Percentiles rank a stretch among this genome's conserved stretches.
phyloP scores from a whole-genome alignment of 2,888 invertebrate genomes.

The Xestia sexstrigata region DNA sequence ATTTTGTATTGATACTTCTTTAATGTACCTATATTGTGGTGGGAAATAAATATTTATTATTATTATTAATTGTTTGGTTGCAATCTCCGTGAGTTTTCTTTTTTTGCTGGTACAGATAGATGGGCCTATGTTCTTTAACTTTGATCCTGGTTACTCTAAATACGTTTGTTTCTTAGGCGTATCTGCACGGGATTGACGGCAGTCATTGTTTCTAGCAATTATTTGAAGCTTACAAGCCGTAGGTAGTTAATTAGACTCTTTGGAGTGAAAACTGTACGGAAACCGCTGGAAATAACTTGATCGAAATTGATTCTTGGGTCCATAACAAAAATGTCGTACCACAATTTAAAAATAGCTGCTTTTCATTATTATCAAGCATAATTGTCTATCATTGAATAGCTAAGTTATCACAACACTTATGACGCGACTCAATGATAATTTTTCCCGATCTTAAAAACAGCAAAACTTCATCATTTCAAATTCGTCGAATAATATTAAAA shows the following conservation, averaged over 20 bases:
- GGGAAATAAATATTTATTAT: too few relatives aligned
- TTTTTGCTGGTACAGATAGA: background rate
- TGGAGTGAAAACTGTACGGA: too few relatives aligned
- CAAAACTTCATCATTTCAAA: background rate
- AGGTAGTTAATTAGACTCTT: background rate
- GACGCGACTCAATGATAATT: background rate
- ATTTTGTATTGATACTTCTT: too few relatives aligned
- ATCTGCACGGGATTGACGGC: background rate
- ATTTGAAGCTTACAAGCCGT: too few relatives aligned
- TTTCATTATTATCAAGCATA: background rate
- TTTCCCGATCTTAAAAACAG: background rate
- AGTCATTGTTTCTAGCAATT: background rate
- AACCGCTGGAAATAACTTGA: too few relatives aligned
- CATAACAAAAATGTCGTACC: background rate
- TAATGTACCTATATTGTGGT: too few relatives aligned
- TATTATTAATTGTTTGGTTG: constrained; percentile 1
- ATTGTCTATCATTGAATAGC: background rate
- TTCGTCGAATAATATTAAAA: background rate
- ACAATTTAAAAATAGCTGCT: background rate
- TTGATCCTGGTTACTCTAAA: background rate
- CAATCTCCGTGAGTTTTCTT: background rate
- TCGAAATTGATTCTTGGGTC: background rate
- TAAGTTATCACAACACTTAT: background rate
- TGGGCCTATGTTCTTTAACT: background rate
- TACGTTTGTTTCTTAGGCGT: background rate